Conservation (phyloP, 2,797 vertebrate genomes). For the Muraenolepis orangiensis region DNA sequence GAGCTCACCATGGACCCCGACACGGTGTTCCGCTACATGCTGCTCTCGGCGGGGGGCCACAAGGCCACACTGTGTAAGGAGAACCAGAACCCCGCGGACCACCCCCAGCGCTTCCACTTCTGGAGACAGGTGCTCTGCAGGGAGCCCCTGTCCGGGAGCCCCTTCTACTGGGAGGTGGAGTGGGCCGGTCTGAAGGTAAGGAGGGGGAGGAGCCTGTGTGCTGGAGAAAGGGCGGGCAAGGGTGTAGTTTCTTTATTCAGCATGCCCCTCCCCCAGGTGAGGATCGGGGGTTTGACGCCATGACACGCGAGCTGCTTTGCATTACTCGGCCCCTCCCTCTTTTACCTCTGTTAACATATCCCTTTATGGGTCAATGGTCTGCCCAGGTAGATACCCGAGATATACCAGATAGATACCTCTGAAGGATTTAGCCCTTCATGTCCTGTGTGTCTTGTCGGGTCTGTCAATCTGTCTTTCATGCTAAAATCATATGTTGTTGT, state of each 20-base stretch:
- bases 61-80: constrained; percentile 67
- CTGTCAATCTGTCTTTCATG: neutral
- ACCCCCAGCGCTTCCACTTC: constrained; percentile 71
- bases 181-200: constrained; percentile 72
- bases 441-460: neutral
- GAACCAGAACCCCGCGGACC: constrained; percentile 64
- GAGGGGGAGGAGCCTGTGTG: neutral
- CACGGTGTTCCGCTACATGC: constrained; percentile 68
- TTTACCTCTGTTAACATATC: neutral
- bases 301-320: too few relatives aligned
- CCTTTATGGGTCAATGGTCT: neutral
- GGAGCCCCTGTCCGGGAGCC: constrained; percentile 69
- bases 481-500: neutral
- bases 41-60: constrained; percentile 57
- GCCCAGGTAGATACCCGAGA: neutral
- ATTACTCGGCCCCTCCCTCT: neutral
- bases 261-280: too few relatives aligned
- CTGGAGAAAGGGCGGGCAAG: neutral
- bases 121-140: constrained; percentile 78
- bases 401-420: too few relatives aligned
- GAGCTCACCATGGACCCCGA: constrained; percentile 71
- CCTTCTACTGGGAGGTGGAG: constrained; percentile 79
- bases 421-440: neutral
- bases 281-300: too few relatives aligned
- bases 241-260: too few relatives aligned